Evolutionary conservation across 1,140 invertebrate species (phyloP), one percentile per base, ranked within the genome.

Genomic region (Habropoda laboriosa): DNA sequence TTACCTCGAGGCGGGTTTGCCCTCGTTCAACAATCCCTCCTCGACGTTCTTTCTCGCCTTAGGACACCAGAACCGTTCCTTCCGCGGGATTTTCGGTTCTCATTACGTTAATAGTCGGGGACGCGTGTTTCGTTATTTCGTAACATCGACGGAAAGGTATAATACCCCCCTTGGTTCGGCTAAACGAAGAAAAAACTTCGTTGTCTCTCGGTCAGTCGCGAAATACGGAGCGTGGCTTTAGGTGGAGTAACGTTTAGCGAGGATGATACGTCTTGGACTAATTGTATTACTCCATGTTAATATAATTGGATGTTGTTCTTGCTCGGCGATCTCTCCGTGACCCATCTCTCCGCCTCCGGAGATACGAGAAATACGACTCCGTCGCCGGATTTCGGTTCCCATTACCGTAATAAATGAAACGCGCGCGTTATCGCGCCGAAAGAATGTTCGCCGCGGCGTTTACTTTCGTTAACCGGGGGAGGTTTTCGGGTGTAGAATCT

Each of bases 21-120:
- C 60, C 81, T 73, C 77, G 63, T 42, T 40, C 60, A 83, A 80
- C 71, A 60, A 76, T 61, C 63, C 67, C 73, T 84, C 77, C 72
- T 75, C 49, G 60, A 27, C 73, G 61, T 85, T 68, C 76, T 81
- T 79, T 78, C 79, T 74, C 79, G 79, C 82, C 70, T 71, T 66
- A 35, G 57, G 74, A 79, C 63, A 78, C 13, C 32, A 42, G 40
- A 61, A 77, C 42, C 73, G n/a, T 3, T 49, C 21, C 24, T 42
- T 10, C n/a, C 24, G 8, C 30, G 21, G 57, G 27, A 57, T 79
- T 79, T n/a, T 53, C 40, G 45, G 30, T n/a, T 73, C 38, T 72
- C 57, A 55, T 79, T 79, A 72, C 27, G 2, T 18, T 66, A 71
- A 77, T 70, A 70, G 38, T 45, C 38, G 21, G 30, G n/a, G 30